Base-by-base conservation (phyloP, 1,140 invertebrate genomes). In the Megalonaias nervosa region DNA sequence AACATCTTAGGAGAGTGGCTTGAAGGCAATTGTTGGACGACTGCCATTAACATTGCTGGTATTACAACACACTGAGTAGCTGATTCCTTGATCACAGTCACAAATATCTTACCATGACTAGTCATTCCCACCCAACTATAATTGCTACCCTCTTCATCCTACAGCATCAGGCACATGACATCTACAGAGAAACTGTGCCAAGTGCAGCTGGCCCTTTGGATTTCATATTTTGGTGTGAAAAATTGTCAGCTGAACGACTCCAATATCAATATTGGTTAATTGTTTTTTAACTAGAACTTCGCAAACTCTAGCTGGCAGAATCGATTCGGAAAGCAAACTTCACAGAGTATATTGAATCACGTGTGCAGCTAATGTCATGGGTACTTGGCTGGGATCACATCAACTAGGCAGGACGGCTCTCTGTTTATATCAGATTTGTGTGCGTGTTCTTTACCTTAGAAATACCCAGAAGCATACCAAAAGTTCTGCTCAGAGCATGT, bases 11-110 rank as follows among this genome's bases (percentile, higher is more conserved):
- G 83, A 62, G 67, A 74, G 55, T 62, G 75, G 23, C 69, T 86
- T 16, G 65, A 81, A 21, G 83, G 67, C 17, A 80, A 72, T 83
- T 79, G 80, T 31, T 86, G 85, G 79, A 81, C 82, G 55, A 61
- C 48, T 61, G 67, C 65, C 16, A 12, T 85, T 13, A 55, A 72
- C 15, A 59, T 74, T 31, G 79, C 83, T 26, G 71, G 70, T 21
- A 71, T 84, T 38, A 73, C 65, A 14, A 64, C 71, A 19, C 9
- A 23, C 17, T 71, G 77, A 5, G 70, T 62, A 68, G 59, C 77
- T 15, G 77, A 74, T 16, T 81, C 80, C 19, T 80, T 80, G n/a
- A 67, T 81, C 17, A 73, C 48, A 26, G 79, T 75, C 5, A 48
- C 79, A 14, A 19, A 67, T n/a, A n/a, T 62, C 48, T 80, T 4